phyloP scores from a whole-genome alignment of 2,113 vertebrate genomes.

The Megalops atlanticus region DNA sequence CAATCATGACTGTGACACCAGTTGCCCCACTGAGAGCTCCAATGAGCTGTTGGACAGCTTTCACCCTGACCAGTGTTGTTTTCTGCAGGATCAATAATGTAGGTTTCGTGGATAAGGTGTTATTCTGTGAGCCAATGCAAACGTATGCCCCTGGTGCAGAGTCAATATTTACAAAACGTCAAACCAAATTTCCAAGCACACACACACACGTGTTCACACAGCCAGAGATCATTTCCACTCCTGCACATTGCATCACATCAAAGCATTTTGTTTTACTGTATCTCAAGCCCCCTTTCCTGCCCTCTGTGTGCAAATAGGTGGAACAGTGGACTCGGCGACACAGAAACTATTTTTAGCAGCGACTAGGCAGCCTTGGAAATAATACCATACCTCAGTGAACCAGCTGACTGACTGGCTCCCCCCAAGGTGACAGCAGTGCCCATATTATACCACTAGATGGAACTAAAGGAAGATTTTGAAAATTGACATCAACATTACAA shows the following conservation, averaged over 20 bases:
- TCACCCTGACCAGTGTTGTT: background rate
- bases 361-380: background rate
- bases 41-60: background rate
- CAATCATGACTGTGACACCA: background rate
- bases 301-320: background rate
- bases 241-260: background rate
- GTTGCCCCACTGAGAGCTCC: background rate
- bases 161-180: background rate
- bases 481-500: too few species aligned
- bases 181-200: background rate
- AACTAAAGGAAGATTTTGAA: background rate
- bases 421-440: background rate
- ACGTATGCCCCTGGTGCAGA: too few species aligned
- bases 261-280: background rate
- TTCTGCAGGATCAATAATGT: background rate
- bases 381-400: too few species aligned
- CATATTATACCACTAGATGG: background rate
- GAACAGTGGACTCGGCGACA: background rate
- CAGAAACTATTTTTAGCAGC: background rate
- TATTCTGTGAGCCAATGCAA: background rate
- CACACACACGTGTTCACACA: background rate
- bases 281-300: background rate
- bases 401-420: background rate
- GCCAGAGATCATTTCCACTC: background rate
- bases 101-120: background rate